Evolutionary conservation across 2,888 invertebrate species (phyloP).

Genomic region (Pinctada fucata): DNA sequence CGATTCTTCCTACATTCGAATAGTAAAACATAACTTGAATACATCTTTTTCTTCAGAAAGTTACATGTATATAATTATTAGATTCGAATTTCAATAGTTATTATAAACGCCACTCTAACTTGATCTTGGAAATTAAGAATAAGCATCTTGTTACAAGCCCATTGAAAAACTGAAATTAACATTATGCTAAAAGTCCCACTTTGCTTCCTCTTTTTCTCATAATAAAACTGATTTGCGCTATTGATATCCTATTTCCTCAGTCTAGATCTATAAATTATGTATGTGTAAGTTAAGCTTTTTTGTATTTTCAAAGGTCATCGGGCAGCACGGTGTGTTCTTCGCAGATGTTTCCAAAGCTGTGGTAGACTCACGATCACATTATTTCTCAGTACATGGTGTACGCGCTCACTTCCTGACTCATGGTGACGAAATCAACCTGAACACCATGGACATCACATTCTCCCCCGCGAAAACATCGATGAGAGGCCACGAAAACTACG

Average conservation of each 20-base stretch:
- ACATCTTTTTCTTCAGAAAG: background rate
- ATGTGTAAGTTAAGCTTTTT: background rate
- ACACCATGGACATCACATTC: constrained; percentile 47
- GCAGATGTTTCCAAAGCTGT: constrained; percentile 49
- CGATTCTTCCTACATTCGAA: background rate
- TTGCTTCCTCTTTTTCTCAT: too few relatives aligned
- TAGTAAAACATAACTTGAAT: too few relatives aligned
- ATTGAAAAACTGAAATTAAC: too few relatives aligned
- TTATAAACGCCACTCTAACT: too few relatives aligned
- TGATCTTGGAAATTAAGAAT: too few relatives aligned
- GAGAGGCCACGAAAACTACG: constrained; percentile 53
- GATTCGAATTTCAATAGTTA: too few relatives aligned
- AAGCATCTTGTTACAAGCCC: too few relatives aligned
- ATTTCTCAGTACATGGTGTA: constrained; percentile 51
- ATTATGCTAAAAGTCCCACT: too few relatives aligned
- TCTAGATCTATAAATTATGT: too few relatives aligned
- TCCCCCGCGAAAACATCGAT: constrained; percentile 47
- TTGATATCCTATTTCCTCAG: too few relatives aligned
- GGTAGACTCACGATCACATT: constrained; percentile 11
- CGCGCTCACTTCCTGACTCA: constrained; percentile 56
- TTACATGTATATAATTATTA: background rate
- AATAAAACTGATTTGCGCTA: too few relatives aligned
- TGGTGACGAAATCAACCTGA: constrained; percentile 54
- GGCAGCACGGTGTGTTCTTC: constrained; percentile 54
- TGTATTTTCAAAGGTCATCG: constrained; percentile 54